phyloP scores from a whole-genome alignment of 1,140 invertebrate genomes.

The Aphis gossypii region DNA sequence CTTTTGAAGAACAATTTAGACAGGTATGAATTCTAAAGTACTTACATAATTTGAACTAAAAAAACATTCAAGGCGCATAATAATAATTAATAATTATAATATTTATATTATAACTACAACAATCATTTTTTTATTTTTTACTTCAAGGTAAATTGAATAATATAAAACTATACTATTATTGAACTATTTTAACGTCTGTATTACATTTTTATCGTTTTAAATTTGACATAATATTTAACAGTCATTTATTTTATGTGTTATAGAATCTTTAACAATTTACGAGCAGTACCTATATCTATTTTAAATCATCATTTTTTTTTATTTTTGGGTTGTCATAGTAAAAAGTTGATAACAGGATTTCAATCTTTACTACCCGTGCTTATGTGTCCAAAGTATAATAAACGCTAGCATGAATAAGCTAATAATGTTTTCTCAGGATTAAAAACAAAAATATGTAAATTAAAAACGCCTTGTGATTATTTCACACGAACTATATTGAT shows the following conservation, averaged over 20 bases:
- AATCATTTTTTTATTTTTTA: too few species aligned
- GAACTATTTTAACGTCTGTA: background rate
- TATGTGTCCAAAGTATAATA: background rate
- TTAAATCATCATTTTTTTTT: background rate
- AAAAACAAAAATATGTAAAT: constrained; percentile 3
- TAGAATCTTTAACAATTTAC: background rate
- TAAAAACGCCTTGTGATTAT: background rate
- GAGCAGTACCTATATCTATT: background rate
- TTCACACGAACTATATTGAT: background rate
- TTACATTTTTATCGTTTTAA: background rate
- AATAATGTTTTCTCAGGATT: background rate
- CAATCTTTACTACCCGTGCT: background rate
- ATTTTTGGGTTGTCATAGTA: background rate
- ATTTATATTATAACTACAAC: too few species aligned
- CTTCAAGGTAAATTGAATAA: too few species aligned
- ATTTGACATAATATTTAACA: background rate
- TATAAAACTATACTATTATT: background rate
- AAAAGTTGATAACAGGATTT: background rate
- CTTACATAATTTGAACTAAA: too few species aligned
- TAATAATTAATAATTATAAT: too few species aligned
- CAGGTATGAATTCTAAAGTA: constrained; percentile 1
- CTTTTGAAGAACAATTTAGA: constrained; percentile 55
- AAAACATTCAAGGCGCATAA: too few species aligned
- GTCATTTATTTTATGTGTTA: background rate
- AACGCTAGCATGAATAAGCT: background rate